Conservation (phyloP, 2,797 vertebrate species). For the Perodicticus potto region DNA sequence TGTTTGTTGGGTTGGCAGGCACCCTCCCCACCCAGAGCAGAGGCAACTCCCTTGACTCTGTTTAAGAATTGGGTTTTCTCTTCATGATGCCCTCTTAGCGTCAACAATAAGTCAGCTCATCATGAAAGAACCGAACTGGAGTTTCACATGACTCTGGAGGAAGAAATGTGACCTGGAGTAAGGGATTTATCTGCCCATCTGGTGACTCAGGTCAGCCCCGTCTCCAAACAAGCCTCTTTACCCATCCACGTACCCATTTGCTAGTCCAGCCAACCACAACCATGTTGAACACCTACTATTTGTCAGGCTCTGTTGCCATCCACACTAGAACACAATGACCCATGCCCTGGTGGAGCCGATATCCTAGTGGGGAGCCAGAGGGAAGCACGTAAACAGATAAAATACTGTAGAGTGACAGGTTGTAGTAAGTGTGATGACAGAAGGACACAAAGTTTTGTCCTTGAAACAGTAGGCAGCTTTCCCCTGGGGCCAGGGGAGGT, state of each 20-base stretch:
- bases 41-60: not conserved
- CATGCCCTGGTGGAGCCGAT: not conserved
- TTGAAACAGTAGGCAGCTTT: not conserved
- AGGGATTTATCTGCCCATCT: not conserved
- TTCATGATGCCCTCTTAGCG: not conserved
- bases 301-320: not conserved
- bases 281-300: not conserved
- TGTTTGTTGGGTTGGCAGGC: not conserved
- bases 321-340: not conserved
- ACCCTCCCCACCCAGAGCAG: not conserved
- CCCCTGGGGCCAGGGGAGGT: not conserved
- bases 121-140: not conserved
- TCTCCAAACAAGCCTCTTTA: not conserved
- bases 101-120: not conserved
- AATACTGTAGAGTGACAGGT: not conserved
- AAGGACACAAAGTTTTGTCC: not conserved
- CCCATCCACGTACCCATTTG: not conserved
- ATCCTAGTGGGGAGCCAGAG: not conserved
- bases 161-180: not conserved
- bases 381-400: not conserved
- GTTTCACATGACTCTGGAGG: not conserved
- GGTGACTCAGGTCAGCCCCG: not conserved
- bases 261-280: not conserved
- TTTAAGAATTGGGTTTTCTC: slow-evolving; percentile 43
- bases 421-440: not conserved